phyloP scores from a whole-genome alignment of 1,140 invertebrate genomes.

The Anthonomus grandis region DNA sequence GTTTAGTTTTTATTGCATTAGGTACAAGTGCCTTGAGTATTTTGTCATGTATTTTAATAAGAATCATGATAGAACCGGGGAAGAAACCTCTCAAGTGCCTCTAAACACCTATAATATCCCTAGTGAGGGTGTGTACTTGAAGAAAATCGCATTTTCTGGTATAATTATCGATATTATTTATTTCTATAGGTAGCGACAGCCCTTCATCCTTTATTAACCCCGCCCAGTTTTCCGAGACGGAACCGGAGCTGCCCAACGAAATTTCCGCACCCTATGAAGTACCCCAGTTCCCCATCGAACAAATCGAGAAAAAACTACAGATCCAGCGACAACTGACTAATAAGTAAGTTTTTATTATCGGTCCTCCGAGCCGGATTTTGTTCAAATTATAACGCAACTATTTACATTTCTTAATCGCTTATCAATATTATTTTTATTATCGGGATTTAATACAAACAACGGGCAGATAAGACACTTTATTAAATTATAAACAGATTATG shows the following conservation, averaged over 20 bases:
- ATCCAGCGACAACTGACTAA: slow-evolving; percentile 88
- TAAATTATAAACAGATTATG: too few species aligned
- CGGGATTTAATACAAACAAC: too few species aligned
- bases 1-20: neutral
- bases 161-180: slow-evolving; percentile 18
- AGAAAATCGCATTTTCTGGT: neutral
- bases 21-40: neutral
- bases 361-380: too few species aligned
- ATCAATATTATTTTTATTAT: too few species aligned
- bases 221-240: slow-evolving; percentile 47
- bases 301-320: slow-evolving; percentile 89
- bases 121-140: neutral
- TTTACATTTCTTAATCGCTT: too few species aligned
- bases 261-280: slow-evolving; percentile 93
- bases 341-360: slow-evolving; percentile 62
- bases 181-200: slow-evolving; percentile 55
- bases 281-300: slow-evolving; percentile 95
- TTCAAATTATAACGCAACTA: too few species aligned
- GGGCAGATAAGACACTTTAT: too few species aligned
- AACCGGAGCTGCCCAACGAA: slow-evolving; percentile 73
- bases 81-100: too few species aligned
- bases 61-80: too few species aligned
- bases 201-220: slow-evolving; percentile 46
- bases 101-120: too few species aligned
- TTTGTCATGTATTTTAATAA: neutral